Evolutionary conservation across 1,140 invertebrate species (phyloP).

Genomic region (Drosophila kurseongensis): DNA sequence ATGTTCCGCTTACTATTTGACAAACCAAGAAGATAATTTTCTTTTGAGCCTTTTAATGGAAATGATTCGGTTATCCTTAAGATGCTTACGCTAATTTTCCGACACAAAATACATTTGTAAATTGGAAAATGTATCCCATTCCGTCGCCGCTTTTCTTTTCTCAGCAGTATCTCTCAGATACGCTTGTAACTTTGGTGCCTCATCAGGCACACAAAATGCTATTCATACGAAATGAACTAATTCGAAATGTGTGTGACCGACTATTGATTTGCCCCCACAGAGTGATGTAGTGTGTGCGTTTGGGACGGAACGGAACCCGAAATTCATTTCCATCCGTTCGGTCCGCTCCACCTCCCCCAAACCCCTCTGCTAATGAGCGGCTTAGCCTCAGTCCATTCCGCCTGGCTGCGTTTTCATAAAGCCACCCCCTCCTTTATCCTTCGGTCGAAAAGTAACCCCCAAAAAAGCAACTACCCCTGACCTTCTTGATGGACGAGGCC

Average conservation of each 20-base stretch:
- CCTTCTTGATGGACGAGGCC: conserved; percentile 27
- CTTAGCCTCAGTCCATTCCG: conserved; percentile 61
- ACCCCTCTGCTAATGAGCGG: conserved; percentile 60
- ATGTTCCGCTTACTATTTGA: not conserved
- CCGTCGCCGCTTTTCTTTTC: not conserved
- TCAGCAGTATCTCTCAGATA: conserved; percentile 15
- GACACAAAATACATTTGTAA: conserved; percentile 1
- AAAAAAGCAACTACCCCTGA: conserved; percentile 32
- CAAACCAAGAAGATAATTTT: not conserved
- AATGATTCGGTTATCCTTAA: no score
- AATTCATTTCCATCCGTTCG: conserved; percentile 33
- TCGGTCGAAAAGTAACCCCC: conserved; percentile 50
- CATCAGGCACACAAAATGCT: conserved; percentile 35
- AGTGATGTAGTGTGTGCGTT: conserved; percentile 3
- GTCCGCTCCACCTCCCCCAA: conserved; percentile 5
- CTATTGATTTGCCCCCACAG: conserved; percentile 45
- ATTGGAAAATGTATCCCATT: conserved; percentile 27
- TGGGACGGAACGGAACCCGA: conserved; percentile 14
- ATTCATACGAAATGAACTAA: conserved; percentile 50
- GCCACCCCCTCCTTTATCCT: conserved; percentile 9
- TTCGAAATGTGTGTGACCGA: conserved; percentile 47
- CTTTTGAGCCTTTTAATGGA: not conserved
- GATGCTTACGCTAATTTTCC: not conserved
- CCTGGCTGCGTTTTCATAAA: conserved; percentile 63
- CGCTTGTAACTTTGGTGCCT: conserved; percentile 14